These are phyloP conservation scores for Keiferia lycopersicella DNA, from an alignment of 2,888 invertebrate genomes.

Conservation along the genomic window DNA sequence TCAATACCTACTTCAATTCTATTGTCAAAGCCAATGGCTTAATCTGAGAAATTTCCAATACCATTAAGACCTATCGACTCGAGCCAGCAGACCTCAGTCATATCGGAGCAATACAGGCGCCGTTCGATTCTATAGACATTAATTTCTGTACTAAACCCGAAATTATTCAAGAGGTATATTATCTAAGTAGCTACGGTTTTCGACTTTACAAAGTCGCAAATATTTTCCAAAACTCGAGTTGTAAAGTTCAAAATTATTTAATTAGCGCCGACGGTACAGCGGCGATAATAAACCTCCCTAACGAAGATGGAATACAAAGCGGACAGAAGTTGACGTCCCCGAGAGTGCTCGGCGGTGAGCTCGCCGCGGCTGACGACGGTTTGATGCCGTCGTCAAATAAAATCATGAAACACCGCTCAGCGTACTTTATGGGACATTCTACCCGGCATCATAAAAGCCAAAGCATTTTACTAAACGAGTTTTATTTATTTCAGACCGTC, in stretches of 20 bases:
- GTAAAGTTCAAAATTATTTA: background rate
- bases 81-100: constrained; percentile 16
- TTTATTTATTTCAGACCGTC: constrained; percentile 27
- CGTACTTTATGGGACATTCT: constrained; percentile 9
- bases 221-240: background rate
- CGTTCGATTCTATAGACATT: background rate
- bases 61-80: constrained; percentile 14
- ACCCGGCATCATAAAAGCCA: constrained; percentile 15
- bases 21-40: constrained; percentile 5
- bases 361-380: background rate
- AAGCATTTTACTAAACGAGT: constrained; percentile 24
- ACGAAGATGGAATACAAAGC: constrained; percentile 20
- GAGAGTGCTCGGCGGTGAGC: constrained; percentile 7
- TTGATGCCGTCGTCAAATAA: constrained; percentile 16
- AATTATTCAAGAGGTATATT: background rate
- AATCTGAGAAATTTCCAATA: constrained; percentile 5
- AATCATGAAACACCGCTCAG: constrained; percentile 17
- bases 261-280: constrained; percentile 7
- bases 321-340: background rate
- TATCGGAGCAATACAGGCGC: constrained; percentile 4
- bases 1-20: background rate
- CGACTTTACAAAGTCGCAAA: background rate
- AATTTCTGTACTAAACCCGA: background rate
- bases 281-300: constrained; percentile 12
- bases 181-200: background rate